These are phyloP conservation scores for Oryzias melastigma DNA, from an alignment of 2,113 vertebrate genomes.

Conservation along the genomic window DNA sequence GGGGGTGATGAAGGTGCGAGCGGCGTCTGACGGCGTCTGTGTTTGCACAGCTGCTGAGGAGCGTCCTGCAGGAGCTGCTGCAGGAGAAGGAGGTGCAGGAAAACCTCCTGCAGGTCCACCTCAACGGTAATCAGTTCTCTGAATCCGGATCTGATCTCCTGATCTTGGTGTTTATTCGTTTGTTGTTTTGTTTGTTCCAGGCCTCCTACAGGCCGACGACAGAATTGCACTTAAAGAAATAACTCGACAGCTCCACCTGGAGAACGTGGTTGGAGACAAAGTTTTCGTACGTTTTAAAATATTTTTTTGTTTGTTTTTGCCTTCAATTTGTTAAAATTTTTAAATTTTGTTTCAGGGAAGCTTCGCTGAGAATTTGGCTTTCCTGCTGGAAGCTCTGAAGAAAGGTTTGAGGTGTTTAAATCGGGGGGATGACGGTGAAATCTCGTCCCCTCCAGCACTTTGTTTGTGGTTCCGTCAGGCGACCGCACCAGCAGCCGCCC, in stretches of 20 bases:
- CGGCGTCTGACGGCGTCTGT: neutral
- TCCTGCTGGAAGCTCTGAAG: slow-evolving; percentile 92
- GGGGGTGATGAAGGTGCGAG: neutral
- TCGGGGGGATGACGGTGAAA: too few relatives aligned
- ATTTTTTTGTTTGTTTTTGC: neutral
- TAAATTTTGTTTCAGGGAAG: slow-evolving; percentile 80
- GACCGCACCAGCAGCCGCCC: slow-evolving; percentile 86
- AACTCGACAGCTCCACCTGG: slow-evolving; percentile 89
- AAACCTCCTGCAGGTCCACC: slow-evolving; percentile 86
- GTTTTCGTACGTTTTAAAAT: slow-evolving; percentile 87
- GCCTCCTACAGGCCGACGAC: slow-evolving; percentile 91
- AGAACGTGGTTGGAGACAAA: slow-evolving; percentile 95
- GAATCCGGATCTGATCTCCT: too few relatives aligned
- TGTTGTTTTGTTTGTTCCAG: slow-evolving; percentile 58
- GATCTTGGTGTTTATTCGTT: too few relatives aligned
- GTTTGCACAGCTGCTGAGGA: slow-evolving; percentile 81
- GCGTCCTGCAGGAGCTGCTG: slow-evolving; percentile 83
- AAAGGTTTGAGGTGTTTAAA: slow-evolving; percentile 77
- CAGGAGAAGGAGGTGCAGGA: slow-evolving; percentile 76
- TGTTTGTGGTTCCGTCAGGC: slow-evolving; percentile 67
- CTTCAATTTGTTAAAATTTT: neutral
- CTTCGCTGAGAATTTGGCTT: slow-evolving; percentile 93
- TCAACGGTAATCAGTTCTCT: slow-evolving; percentile 79
- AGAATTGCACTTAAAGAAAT: slow-evolving; percentile 93
- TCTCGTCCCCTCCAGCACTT: neutral